Base-by-base conservation (phyloP, 2,113 vertebrate genomes). In the Indicator indicator region DNA sequence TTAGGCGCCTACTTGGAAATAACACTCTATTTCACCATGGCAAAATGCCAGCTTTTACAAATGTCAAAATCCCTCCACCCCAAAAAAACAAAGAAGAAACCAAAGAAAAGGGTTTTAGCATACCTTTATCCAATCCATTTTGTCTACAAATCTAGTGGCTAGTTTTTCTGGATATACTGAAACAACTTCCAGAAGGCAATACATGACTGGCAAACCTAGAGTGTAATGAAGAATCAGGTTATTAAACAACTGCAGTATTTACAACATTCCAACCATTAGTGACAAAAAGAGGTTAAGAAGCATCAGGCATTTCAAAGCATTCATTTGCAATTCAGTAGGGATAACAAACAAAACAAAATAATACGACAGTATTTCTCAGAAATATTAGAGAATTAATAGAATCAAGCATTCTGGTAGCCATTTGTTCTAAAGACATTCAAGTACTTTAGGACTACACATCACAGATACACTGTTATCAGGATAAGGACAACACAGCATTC, bases 91-190 rank as follows among this genome's bases (percentile, higher is more conserved):
- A 52, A 24, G 23, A 52, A 50, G 12, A 12, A 33, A 32, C 7
- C 54, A 16, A 38, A 42, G 50, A 33, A 44, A 15, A 2, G 9
- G 2, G 5, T 78, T 50, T 86, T 58, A 65, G 71, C 67, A 48
- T 97, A 99, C 99, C 98, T 99, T 99, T 94, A 99, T 99, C 99
- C 99, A 99, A 94, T 99, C 99, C 67, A 99, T 99, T 98, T 98
- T 99, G 90, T 99, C 98, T 65, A 98, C 94, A 97, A 99, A 99
- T 97, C 98, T 98, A 32, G 97, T 86, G 55, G 99, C 98, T 82
- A 99, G 96, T 93, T 99, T 99, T 94, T 99, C 98, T 40, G 99
- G 99, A 95, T 98, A 99, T 33, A 99, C 98, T 12, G 99, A 99
- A 92, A 99, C 98, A 91, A 99, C 98, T 97, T 99, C 99, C 92